Evolutionary conservation across 1,140 invertebrate genomes (phyloP), one percentile per base, ranked within the genome.

Genomic region (Manduca sexta): DNA sequence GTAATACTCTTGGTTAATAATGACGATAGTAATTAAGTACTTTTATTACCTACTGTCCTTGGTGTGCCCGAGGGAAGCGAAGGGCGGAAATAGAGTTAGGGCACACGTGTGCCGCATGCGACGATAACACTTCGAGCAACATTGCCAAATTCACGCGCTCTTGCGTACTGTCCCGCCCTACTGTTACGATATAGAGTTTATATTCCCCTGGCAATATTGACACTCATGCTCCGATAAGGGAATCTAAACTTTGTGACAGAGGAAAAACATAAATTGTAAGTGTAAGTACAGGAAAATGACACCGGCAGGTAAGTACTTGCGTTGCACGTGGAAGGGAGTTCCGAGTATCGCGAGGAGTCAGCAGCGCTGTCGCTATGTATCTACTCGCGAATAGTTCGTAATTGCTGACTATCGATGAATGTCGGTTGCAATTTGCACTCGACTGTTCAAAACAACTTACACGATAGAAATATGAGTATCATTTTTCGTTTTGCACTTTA

Each of bases 1-100:
- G 17, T 35, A 53, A 56, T 48, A 54, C 49, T 59, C 40, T 65
- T 62, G 42, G 54, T 66, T 72, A 74, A 77, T 71, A 71, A 65
- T 57, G 56, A 56, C 31, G 45, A 47, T 44, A 39, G 67, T 71
- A 73, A 77, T 78, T 71, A 77, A 68, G 68, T 66, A 69, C 64
- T 69, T 74, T 76, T 73, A 74, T 72, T 61, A n/a, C n/a, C n/a
- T n/a, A 43, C 54, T 63, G 67, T 74, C 73, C 73, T 79, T 76
- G 73, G 66, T 40, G 57, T 60, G 59, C 60, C 59, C 60, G 52
- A 65, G 66, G 74, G 64, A 69, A 67, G 60, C 53, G 64, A 72
- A 74, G 72, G 72, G 69, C 78, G 78, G 78, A 82, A 74, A 68
- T 72, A 63, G 61, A 64, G 58, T 50, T 51, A 44, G 54, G 38